phyloP scores from a whole-genome alignment of 2,888 invertebrate species.

The Sialis lutaria region DNA sequence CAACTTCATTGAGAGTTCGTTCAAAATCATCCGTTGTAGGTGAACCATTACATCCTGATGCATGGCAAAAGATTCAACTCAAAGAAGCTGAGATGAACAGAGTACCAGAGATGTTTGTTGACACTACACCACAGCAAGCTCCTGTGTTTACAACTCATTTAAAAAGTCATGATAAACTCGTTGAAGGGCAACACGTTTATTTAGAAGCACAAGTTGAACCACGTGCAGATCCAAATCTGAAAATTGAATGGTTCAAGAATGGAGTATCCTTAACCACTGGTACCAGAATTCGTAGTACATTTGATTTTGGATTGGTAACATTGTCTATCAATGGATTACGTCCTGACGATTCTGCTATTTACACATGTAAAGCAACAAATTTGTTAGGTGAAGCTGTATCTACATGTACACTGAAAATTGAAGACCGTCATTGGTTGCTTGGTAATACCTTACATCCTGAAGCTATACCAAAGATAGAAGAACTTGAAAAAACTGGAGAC shows the following conservation, averaged over 20 bases:
- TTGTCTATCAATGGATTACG: slow-evolving; percentile 75
- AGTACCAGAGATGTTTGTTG: slow-evolving; percentile 75
- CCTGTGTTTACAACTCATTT: slow-evolving; percentile 92
- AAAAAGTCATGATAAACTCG: slow-evolving; percentile 63
- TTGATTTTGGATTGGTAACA: slow-evolving; percentile 93
- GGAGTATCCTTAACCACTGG: slow-evolving; percentile 73
- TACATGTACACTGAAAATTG: slow-evolving; percentile 75
- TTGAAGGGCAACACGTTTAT: slow-evolving; percentile 74
- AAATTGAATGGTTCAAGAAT: slow-evolving; percentile 86
- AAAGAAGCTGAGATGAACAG: slow-evolving; percentile 86
- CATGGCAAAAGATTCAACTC: slow-evolving; percentile 79
- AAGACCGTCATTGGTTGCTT: slow-evolving; percentile 74
- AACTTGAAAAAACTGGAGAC: slow-evolving; percentile 64
- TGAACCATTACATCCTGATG: slow-evolving; percentile 76
- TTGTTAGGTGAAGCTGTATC: slow-evolving; percentile 88
- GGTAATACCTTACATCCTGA: slow-evolving; percentile 80
- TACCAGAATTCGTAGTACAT: slow-evolving; percentile 79
- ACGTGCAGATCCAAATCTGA: slow-evolving; percentile 69
- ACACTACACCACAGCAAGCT: slow-evolving; percentile 72
- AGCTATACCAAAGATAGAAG: slow-evolving; percentile 69
- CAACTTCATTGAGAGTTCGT: slow-evolving; percentile 77
- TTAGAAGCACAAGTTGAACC: slow-evolving; percentile 86
- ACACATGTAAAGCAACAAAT: slow-evolving; percentile 89
- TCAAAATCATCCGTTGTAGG: slow-evolving; percentile 63
- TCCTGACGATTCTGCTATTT: slow-evolving; percentile 85